Evolutionary conservation across 37 sponge, comb jelly and placozoan genomes (phyloP).

Genomic region (Cliona cf. orientalis): DNA sequence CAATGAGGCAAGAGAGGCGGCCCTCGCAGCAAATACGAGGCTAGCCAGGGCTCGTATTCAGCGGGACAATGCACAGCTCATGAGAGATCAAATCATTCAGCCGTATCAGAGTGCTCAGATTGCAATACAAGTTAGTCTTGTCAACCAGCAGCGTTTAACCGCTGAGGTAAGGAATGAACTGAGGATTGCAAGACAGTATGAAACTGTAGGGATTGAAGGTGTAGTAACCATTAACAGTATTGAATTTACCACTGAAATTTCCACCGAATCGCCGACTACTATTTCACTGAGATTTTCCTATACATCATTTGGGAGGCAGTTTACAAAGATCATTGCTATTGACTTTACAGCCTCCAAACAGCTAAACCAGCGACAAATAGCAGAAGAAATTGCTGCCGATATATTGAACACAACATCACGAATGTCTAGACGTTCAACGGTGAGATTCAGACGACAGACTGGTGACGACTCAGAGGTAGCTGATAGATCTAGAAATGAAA

Average conservation of each 20-base stretch:
- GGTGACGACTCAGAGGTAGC: background rate
- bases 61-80: background rate
- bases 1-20: background rate
- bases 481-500: background rate
- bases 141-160: background rate
- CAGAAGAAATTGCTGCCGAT: background rate
- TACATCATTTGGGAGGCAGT: background rate
- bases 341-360: slow-evolving; percentile 10
- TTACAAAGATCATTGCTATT: background rate
- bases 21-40: background rate
- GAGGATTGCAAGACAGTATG: background rate
- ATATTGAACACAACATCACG: background rate
- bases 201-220: background rate
- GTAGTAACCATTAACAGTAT: background rate
- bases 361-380: background rate
- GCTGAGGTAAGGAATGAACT: background rate
- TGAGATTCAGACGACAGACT: background rate
- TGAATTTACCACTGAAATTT: background rate
- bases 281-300: background rate
- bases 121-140: background rate
- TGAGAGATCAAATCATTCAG: background rate
- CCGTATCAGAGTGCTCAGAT: background rate
- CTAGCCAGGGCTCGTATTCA: background rate
- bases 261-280: background rate
- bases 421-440: background rate